These are phyloP conservation scores for Alligator sinensis DNA, from an alignment of 2,113 vertebrate genomes.

Conservation along the genomic window DNA sequence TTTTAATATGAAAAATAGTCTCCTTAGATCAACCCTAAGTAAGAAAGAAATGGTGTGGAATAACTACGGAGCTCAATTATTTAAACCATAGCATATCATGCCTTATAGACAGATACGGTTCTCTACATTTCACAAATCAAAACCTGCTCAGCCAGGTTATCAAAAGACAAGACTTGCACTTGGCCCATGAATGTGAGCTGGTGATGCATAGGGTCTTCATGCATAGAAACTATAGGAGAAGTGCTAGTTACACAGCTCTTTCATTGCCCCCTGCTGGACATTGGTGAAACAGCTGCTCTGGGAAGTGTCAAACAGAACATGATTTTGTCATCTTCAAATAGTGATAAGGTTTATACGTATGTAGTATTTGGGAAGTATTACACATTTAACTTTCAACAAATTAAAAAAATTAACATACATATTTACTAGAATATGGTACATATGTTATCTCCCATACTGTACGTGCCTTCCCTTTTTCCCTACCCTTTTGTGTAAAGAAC, in stretches of 20 bases:
- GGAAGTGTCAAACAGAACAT: neutral
- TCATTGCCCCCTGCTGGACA: constrained; percentile 55
- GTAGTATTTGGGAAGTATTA: constrained; percentile 6
- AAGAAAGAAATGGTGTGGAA: neutral
- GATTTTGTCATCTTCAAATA: neutral
- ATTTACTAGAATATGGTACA: neutral
- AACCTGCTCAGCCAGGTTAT: neutral
- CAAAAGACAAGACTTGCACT: neutral
- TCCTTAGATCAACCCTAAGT: neutral
- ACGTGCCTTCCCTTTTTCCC: neutral
- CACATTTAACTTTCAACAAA: neutral
- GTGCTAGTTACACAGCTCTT: constrained; percentile 28
- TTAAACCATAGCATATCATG: neutral
- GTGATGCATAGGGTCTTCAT: accelerated
- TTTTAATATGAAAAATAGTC: neutral
- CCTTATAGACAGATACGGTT: neutral
- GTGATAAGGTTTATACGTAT: neutral
- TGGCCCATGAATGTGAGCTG: accelerated
- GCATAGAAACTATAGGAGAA: neutral
- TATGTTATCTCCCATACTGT: neutral
- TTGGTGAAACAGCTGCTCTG: neutral
- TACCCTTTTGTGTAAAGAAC: neutral
- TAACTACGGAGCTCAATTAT: neutral
- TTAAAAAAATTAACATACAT: neutral
- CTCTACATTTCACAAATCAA: neutral